Evolutionary conservation across 23 tunicate species (phyloP), one percentile per base, ranked within the genome.

Genomic region (Diplosoma virens): DNA sequence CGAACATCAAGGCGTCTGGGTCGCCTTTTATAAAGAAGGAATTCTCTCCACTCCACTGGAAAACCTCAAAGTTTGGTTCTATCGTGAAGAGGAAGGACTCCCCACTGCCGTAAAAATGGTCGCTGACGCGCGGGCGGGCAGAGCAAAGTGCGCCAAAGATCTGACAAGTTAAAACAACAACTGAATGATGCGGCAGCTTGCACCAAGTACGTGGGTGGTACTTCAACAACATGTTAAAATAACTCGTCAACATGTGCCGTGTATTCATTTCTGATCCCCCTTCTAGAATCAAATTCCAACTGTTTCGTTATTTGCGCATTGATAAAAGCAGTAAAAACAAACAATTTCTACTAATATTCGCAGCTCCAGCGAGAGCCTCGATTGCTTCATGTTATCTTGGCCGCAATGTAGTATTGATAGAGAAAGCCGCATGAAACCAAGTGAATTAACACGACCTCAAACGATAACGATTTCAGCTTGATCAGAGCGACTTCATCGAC

Each of bases 81-180:
- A 84, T 25, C 4, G 73, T 84, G 41, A 90, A 90, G 16, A 90
- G 73, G 37, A 90, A 90, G 20, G 82, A 67, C 80, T 90, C 97
- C 0, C 97, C 97, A 25, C 82, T 73, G 50, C 97, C 97, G 58
- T 83, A 84, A 79, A 85, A 90, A 55, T 84, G 90, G 3, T 90
- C 97, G 77, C 90, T 84, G 9, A 90, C 86, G 33, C 68, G 88
- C 4, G 85, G 90, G 0, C 65, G 78, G 32, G 56, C 25, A 3
- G 97, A 90, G 55, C 81, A 84, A 53, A 73, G 74, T 1, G 97
- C 90, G 1, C 97, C 97, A 47, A 90, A 90, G 6, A 90, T 79
- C 97, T 90, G 53, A 65, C n/a, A 67, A 67, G 16, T 45, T 9
- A 9, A 11, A 45, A 45, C 11, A 16, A 45, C 16, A 45, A 9